Percentiles rank a stretch among this genome's conserved stretches.
Evolutionary conservation across 2,797 vertebrate species (phyloP).

Genomic region (Passerculus sandwichensis): DNA sequence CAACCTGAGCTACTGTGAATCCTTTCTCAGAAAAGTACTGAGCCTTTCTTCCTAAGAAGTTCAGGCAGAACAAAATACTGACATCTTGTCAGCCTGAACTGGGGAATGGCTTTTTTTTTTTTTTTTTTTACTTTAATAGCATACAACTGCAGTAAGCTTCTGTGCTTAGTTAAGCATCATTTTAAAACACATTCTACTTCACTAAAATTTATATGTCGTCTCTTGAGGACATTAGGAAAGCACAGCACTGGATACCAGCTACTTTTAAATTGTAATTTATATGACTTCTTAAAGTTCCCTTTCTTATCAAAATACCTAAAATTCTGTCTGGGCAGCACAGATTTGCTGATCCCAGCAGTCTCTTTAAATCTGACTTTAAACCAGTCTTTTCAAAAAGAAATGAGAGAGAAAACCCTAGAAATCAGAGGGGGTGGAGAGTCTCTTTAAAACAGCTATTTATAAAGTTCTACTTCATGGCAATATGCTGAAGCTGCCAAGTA

Average conservation of each 20-base stretch:
- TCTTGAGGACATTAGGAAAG: background rate
- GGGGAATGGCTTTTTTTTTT: background rate
- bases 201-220: background rate
- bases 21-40: background rate
- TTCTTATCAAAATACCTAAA: background rate
- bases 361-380: background rate
- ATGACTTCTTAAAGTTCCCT: background rate
- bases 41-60: background rate
- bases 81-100: background rate
- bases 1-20: background rate
- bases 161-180: background rate
- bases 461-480: background rate
- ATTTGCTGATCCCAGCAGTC: background rate
- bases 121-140: background rate
- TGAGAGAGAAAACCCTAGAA: background rate
- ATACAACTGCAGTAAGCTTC: background rate
- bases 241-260: background rate
- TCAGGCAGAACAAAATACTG: background rate
- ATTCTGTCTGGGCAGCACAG: background rate
- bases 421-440: rapidly evolving
- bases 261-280: background rate
- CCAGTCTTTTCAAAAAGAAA: background rate
- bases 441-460: background rate
- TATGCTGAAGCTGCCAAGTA: background rate
- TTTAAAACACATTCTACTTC: background rate